These are phyloP conservation scores for Diabrotica virgifera DNA, from an alignment of 1,140 invertebrate species.

Conservation along the genomic window DNA sequence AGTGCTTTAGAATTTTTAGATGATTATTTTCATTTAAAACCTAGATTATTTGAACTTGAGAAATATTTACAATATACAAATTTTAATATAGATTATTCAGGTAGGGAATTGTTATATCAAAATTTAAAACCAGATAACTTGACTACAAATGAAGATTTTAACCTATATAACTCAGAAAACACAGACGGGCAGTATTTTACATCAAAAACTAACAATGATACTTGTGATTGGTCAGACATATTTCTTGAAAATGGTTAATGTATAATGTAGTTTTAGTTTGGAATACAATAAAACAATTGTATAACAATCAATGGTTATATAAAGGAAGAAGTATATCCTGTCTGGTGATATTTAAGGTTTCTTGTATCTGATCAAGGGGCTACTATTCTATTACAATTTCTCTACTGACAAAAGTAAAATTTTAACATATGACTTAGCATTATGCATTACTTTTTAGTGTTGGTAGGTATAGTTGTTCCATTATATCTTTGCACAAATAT, in stretches of 20 bases:
- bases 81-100: slow-evolving; percentile 33
- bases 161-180: slow-evolving; percentile 24
- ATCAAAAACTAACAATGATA: slow-evolving; percentile 20
- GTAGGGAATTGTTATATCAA: slow-evolving; percentile 28
- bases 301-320: too few species aligned
- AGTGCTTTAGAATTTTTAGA: slow-evolving; percentile 71
- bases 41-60: slow-evolving; percentile 46
- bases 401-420: too few species aligned
- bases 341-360: too few species aligned
- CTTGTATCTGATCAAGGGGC: too few species aligned
- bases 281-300: too few species aligned
- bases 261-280: background rate
- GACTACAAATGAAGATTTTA: slow-evolving; percentile 14
- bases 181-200: slow-evolving; percentile 39
- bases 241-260: slow-evolving; percentile 38
- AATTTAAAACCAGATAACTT: slow-evolving; percentile 25
- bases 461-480: too few species aligned
- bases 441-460: too few species aligned
- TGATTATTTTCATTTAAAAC: slow-evolving; percentile 53
- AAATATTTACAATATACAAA: slow-evolving; percentile 36
- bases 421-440: too few species aligned
- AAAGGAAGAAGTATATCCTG: too few species aligned
- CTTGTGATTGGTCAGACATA: slow-evolving; percentile 34
- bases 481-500: too few species aligned
- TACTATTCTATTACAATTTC: too few species aligned